Conservation (phyloP, 2,888 invertebrate genomes). For the Tetragnatha montana region DNA sequence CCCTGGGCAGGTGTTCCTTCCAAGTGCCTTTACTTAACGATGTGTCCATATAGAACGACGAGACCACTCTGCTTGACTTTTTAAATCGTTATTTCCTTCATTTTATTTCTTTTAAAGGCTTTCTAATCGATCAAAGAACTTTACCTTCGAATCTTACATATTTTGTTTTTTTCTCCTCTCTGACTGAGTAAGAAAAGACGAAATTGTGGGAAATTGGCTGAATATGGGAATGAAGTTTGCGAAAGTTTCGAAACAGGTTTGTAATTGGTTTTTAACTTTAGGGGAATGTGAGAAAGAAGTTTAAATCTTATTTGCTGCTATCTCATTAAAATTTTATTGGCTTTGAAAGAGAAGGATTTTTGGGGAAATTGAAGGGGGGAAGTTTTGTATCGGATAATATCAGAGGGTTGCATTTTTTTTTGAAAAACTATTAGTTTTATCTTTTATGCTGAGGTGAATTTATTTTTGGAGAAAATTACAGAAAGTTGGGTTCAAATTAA, state of each 20-base stretch:
- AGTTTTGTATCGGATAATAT: too few species aligned
- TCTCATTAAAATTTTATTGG: background rate
- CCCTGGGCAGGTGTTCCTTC: background rate
- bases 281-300: background rate
- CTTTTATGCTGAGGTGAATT: too few species aligned
- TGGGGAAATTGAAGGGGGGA: too few species aligned
- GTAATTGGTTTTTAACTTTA: background rate
- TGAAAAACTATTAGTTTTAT: too few species aligned
- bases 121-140: background rate
- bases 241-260: background rate
- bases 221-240: background rate
- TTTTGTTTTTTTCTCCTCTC: background rate
- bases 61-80: background rate
- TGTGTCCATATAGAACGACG: background rate
- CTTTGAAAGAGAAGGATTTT: too few species aligned
- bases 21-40: background rate
- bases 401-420: too few species aligned
- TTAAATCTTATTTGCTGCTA: background rate
- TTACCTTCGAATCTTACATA: background rate
- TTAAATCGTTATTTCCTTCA: background rate
- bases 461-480: too few species aligned
- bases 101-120: background rate
- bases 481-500: too few species aligned
- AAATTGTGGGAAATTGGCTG: background rate
- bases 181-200: background rate